phyloP scores from a whole-genome alignment of 2,113 vertebrate genomes.

The Carlito syrichta region DNA sequence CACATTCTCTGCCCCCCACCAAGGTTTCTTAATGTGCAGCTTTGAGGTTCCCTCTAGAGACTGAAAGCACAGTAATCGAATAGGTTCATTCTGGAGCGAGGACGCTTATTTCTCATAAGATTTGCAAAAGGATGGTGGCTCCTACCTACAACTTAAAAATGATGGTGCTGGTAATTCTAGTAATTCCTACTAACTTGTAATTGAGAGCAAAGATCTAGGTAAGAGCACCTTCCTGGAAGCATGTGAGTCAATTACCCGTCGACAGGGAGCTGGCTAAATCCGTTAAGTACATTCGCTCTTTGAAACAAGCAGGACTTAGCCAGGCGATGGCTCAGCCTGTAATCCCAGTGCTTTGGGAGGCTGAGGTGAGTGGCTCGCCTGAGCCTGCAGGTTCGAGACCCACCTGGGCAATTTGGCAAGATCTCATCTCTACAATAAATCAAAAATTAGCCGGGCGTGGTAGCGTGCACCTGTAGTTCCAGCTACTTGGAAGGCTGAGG shows the following conservation, averaged over 20 bases:
- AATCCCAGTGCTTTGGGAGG: too few relatives aligned
- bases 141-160: not conserved
- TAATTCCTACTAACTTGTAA: accelerated
- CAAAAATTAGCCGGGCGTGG: too few relatives aligned
- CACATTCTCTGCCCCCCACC: not conserved
- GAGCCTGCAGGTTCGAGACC: too few relatives aligned
- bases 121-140: not conserved
- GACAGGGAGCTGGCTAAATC: not conserved
- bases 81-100: not conserved
- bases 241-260: too few relatives aligned
- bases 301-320: not conserved
- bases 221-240: not conserved
- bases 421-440: too few relatives aligned
- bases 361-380: too few relatives aligned
- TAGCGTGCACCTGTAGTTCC: too few relatives aligned
- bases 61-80: not conserved
- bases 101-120: not conserved
- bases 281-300: not conserved
- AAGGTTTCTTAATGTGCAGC: not conserved
- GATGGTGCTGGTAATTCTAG: not conserved
- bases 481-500: too few relatives aligned
- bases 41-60: not conserved
- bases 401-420: too few relatives aligned
- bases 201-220: not conserved
- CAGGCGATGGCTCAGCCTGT: too few relatives aligned